These are phyloP conservation scores for Natrix natrix DNA, from an alignment of 2,797 vertebrate genomes.

Conservation along the genomic window DNA sequence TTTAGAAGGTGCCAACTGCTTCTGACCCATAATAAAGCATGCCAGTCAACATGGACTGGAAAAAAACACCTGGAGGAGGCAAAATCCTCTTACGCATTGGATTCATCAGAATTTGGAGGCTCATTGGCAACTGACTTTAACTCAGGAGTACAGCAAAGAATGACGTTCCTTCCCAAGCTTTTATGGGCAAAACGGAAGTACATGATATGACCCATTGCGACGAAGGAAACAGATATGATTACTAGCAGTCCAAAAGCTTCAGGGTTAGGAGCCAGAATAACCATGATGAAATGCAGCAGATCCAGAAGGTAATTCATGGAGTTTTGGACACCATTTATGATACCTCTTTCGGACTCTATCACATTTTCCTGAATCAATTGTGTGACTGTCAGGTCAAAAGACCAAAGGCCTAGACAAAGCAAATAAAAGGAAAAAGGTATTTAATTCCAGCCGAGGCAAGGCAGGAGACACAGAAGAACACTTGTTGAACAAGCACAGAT, in stretches of 20 bases:
- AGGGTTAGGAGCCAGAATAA: conserved; percentile 94
- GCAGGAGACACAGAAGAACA: background rate
- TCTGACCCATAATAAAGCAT: background rate
- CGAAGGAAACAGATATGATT: conserved; percentile 95
- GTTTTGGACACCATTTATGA: conserved; percentile 98
- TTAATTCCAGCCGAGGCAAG: background rate
- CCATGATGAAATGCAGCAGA: conserved; percentile 99
- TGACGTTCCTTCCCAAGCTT: conserved; percentile 83
- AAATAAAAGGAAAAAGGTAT: background rate
- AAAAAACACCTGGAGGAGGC: background rate
- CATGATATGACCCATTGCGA: conserved; percentile 95
- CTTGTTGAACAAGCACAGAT: background rate
- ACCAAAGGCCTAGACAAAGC: conserved; percentile 87
- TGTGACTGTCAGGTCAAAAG: conserved; percentile 96
- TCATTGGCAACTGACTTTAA: conserved; percentile 71
- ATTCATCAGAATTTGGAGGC: conserved; percentile 66
- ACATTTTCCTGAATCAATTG: conserved; percentile 98
- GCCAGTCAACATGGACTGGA: conserved; percentile 32
- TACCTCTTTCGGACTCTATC: conserved; percentile 91
- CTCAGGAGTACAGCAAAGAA: conserved; percentile 84
- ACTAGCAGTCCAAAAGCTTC: conserved; percentile 96
- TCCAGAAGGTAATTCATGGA: conserved; percentile 99
- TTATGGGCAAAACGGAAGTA: conserved; percentile 94
- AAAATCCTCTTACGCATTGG: conserved; percentile 63
- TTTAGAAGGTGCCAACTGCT: conserved; percentile 6